These are phyloP conservation scores for Silurus asotus DNA, from an alignment of 2,113 vertebrate species.

Conservation along the genomic window DNA sequence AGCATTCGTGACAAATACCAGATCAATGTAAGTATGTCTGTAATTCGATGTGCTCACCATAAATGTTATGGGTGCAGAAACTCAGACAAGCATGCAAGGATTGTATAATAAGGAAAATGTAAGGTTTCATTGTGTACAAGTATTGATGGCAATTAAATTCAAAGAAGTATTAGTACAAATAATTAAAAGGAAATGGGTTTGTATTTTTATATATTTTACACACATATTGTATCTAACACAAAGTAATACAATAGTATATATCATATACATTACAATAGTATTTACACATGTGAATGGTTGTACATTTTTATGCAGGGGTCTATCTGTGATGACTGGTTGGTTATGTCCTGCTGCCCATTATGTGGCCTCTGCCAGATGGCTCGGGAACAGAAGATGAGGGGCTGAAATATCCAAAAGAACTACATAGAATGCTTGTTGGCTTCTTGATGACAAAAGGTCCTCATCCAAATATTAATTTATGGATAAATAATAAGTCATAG, in stretches of 20 bases:
- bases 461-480: constrained; percentile 4
- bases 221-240: not conserved
- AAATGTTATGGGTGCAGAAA: not conserved
- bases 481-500: not conserved
- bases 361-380: constrained; percentile 79
- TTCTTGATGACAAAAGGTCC: not conserved
- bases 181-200: not conserved
- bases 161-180: not conserved
- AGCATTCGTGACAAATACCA: constrained; percentile 69
- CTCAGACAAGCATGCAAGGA: not conserved
- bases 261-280: not conserved
- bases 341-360: constrained; percentile 67
- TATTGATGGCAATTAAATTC: not conserved
- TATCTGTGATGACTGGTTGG: constrained; percentile 74
- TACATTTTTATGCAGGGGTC: constrained; percentile 66
- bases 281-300: constrained; percentile 9
- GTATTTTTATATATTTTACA: not conserved
- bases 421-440: not conserved
- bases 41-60: not conserved
- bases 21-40: constrained; percentile 65
- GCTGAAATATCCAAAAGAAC: constrained; percentile 43
- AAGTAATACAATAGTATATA: not conserved
- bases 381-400: constrained; percentile 71
- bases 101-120: not conserved
- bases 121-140: not conserved